Evolutionary conservation across 2,113 vertebrate genomes (phyloP).

Genomic region (Pollachius pollachius): DNA sequence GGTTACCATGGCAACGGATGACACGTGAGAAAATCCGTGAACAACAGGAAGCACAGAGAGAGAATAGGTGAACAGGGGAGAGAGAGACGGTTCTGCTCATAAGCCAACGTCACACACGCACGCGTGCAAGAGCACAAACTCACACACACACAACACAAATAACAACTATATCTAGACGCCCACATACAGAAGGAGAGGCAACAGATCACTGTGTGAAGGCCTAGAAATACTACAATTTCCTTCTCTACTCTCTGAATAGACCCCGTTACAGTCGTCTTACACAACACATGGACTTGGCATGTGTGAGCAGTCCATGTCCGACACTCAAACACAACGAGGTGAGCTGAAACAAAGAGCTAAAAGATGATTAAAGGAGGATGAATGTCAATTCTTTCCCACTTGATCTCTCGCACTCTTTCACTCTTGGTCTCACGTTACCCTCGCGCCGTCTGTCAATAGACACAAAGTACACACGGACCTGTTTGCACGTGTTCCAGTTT

Average conservation of each 20-base stretch:
- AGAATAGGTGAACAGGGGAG: constrained; percentile 56
- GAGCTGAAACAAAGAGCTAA: too few relatives aligned
- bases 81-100: constrained; percentile 21
- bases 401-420: too few relatives aligned
- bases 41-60: constrained; percentile 67
- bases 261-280: background rate
- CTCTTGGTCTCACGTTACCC: too few relatives aligned
- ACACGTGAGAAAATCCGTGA: constrained; percentile 82
- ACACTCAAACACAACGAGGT: background rate
- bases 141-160: constrained; percentile 7
- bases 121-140: background rate
- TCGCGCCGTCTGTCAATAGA: too few relatives aligned
- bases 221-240: background rate
- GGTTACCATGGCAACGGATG: constrained; percentile 90
- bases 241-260: background rate
- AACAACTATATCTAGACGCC: too few relatives aligned
- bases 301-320: background rate
- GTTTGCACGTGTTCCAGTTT: too few relatives aligned
- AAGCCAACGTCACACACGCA: background rate
- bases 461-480: background rate
- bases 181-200: too few relatives aligned
- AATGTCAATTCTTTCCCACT: too few relatives aligned
- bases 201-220: background rate
- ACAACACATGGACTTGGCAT: constrained; percentile 2
- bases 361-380: too few relatives aligned